Evolutionary conservation across 2,113 vertebrate species (phyloP), one percentile per base, ranked within the genome.

Genomic region (Heterotis niloticus): DNA sequence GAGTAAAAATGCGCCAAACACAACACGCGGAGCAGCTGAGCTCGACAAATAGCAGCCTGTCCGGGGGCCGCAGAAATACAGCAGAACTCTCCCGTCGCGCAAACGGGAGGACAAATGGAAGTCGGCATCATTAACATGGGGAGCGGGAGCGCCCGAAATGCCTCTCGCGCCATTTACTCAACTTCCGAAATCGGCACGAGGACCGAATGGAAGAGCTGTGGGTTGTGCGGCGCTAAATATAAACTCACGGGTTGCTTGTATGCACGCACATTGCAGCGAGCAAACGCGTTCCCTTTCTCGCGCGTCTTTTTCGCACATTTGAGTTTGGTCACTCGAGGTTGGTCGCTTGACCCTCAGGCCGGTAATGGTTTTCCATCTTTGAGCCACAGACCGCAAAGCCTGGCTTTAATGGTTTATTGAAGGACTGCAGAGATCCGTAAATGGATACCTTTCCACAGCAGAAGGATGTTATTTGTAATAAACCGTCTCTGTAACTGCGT

Each of bases 111-210:
- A 26, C 81, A 83, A 88, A 85, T 87, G 83, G 84, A 79, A 82
- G 84, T 59, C 44, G 89, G 88, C 85, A 85, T 83, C 88, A 82
- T 86, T 68, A 87, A 87, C 85, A 87, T 78, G 71, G 81, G 81
- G 69, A 84, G 83, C 64, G 86, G 85, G 86, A 84, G 85, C 86
- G 84, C 86, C 89, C 88, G 89, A 84, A 83, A 54, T 71, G 64
- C 18, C 73, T 83, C 16, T 64, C 85, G 78, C 51, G 78, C 80
- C 84, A 73, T 91, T 92, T 89, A 90, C 88, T 89, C 89, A 81
- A 90, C 92, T 92, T 92, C 88, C 89, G 89, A n/a, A n/a, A n/a
- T n/a, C n/a, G n/a, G n/a, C n/a, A n/a, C n/a, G n/a, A n/a, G n/a
- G n/a, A n/a, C n/a, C n/a, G n/a, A 26, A 85, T 83, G 84, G 78